Base-by-base conservation (phyloP, 30 jellyfish, hydroid and myxozoan species). In the Chrysaora quinquecirrha region DNA sequence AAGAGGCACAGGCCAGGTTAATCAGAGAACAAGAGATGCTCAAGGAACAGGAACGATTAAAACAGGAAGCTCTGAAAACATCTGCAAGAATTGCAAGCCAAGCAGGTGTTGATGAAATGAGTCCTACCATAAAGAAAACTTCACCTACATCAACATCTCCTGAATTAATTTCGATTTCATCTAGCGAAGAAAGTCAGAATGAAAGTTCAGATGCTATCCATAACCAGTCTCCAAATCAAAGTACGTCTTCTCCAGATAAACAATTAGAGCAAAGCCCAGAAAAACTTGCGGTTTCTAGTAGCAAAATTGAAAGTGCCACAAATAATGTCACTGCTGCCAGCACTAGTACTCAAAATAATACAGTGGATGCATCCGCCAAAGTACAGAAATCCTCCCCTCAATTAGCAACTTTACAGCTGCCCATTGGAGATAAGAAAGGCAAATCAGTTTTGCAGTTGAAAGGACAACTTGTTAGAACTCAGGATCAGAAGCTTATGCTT, bases 381-480 rank as follows among this genome's bases (percentile, higher is more conserved):
- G 14, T 6, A 3, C 52, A 80, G 47, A 77, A 47, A 30, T 23
- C 32, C 19, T 32, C 46, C 16, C 34, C 72, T 65, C 83, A 83
- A 27, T 29, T 56, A 1, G 49, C 85, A 31, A 14, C 85, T 0
- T n/a, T 82, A 23, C 61, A 52, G 11, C 73, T 70, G 12, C 92
- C 92, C n/a, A 23, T 52, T 27, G 61, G 78, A 32, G 85, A 82
- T 28, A 74, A 75, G 21, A 82, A 82, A 35, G 64, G 34, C n/a
- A 62, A 88, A 33, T 48, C 85, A 18, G 84, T 73, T 7, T 25
- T 46, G 70, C 95, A 75, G 65, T 84, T 88, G 6, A 88, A 90
- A 74, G 99, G 99, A 35, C 97, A 88, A 62, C 79, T 95, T 49
- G 93, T 95, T 32, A 71, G 88, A 69, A 95, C 97, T 24, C 97